Evolutionary conservation across 2,888 invertebrate species (phyloP).

Genomic region (Thymelicus lineola): DNA sequence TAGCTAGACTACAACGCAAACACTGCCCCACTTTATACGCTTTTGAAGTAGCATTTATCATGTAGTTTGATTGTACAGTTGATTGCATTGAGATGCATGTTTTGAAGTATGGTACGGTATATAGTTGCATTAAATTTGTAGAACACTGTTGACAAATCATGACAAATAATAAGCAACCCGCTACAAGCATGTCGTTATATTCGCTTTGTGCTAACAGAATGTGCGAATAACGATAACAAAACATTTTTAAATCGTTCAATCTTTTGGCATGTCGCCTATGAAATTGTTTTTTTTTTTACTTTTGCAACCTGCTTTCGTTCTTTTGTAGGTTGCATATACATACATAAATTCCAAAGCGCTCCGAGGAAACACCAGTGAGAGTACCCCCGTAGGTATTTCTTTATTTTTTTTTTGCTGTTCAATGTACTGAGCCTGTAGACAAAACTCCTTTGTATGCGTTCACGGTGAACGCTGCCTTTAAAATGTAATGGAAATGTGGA

Average conservation of each 20-base stretch:
- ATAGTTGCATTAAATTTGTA: background rate
- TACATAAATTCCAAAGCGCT: slow-evolving; percentile 79
- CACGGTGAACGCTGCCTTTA: too few relatives aligned
- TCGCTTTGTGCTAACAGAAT: slow-evolving; percentile 56
- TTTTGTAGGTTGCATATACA: slow-evolving; percentile 87
- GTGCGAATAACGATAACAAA: slow-evolving; percentile 35
- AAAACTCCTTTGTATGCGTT: too few relatives aligned
- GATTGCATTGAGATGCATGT: slow-evolving; percentile 22
- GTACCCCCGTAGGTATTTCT: slow-evolving; percentile 89
- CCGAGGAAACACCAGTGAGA: slow-evolving; percentile 84
- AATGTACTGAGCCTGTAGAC: background rate
- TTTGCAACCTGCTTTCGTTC: slow-evolving; percentile 84
- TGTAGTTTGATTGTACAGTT: slow-evolving; percentile 4
- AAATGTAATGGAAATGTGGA: too few relatives aligned
- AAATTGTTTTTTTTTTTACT: slow-evolving; percentile 64
- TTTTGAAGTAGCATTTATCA: background rate
- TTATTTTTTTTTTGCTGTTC: slow-evolving; percentile 53
- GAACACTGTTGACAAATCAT: slow-evolving; percentile 3
- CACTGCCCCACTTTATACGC: background rate
- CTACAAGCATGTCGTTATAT: slow-evolving; percentile 31
- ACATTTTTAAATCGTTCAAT: slow-evolving; percentile 43
- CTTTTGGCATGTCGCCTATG: slow-evolving; percentile 47
- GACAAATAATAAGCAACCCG: slow-evolving; percentile 19
- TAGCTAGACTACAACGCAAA: slow-evolving; percentile 3
- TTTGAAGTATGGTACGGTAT: slow-evolving; percentile 2